Conservation (phyloP, 1,140 invertebrate genomes). For the Anagrus nilaparvatae region DNA sequence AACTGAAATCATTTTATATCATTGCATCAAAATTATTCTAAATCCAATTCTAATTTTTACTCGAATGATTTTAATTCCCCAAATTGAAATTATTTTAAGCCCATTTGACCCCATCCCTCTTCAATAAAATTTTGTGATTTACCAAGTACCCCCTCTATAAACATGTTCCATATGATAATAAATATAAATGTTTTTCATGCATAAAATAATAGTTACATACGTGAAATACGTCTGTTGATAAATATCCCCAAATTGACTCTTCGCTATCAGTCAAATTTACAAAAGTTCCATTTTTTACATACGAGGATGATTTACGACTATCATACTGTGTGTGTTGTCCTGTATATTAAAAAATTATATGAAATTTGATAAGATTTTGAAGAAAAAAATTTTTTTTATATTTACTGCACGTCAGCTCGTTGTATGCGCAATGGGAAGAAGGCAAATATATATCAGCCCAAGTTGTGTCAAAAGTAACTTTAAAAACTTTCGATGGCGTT, state of each 20-base stretch:
- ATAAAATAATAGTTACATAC: conserved; percentile 26
- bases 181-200: no score
- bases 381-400: conserved; percentile 15
- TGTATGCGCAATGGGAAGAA: conserved; percentile 47
- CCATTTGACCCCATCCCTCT: no score
- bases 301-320: conserved; percentile 50
- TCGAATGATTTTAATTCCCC: no score
- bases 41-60: no score
- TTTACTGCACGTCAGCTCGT: conserved; percentile 56
- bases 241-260: conserved; percentile 53
- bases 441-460: conserved; percentile 59
- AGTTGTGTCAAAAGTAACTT: conserved; percentile 60
- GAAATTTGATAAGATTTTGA: neutral
- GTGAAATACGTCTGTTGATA: conserved; percentile 50
- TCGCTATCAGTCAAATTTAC: conserved; percentile 49
- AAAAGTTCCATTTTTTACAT: conserved; percentile 50
- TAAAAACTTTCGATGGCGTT: conserved; percentile 51
- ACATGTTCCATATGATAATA: no score
- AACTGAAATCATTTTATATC: neutral
- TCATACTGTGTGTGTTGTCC: conserved; percentile 54
- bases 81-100: no score
- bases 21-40: no score
- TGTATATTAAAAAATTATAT: conserved; percentile 24
- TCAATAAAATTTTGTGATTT: no score
- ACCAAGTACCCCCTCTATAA: no score